Base-by-base conservation (phyloP, 2,113 vertebrate genomes). In the Ardeotis arabs region DNA sequence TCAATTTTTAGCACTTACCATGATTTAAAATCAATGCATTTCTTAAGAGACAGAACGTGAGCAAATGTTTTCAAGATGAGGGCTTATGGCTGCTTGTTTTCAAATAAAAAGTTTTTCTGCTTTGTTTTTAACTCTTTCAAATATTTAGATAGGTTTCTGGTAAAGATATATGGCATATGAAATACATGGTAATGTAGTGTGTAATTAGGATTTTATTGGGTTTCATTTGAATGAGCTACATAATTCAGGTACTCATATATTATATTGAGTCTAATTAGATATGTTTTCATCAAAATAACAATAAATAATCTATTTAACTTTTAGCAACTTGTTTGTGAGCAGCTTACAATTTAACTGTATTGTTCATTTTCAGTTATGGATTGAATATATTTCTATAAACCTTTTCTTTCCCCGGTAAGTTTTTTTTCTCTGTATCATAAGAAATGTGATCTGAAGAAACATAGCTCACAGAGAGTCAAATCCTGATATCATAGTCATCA, bases 241-340 rank as follows among this genome's bases (percentile, higher is more conserved):
- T 52, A 75, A 90, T 83, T 95, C 67, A 94, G 58, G 27, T 69
- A 55, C n/a, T 91, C 25, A 16, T 75, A 50, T 70, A 75, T 74
- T 87, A 76, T 49, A 85, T 63, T 35, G 44, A 93, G 53, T 33
- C 41, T 72, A 86, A 92, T 77, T 78, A 86, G 89, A 89, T 59
- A 62, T 16, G 67, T 92, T 95, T 91, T 88, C 63, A 35, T 14
- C 21, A 37, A 74, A 95, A 84, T 17, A 76, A 66, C 27, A 80
- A 58, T 52, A 95, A 95, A 90, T 58, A 87, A 89, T 21, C 60
- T 67, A 50, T 88, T 94, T 87, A 15, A 73, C 4, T 87, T 84
- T 58, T 88, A 59, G 59, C 47, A 85, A 66, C 59, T 72, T 87
- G 60, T 35, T 72, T 87, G 60, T 35, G 25, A 93, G 63, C 25